Conservation (phyloP, 2,888 invertebrate genomes). For the Pachliopta kotzebuea region DNA sequence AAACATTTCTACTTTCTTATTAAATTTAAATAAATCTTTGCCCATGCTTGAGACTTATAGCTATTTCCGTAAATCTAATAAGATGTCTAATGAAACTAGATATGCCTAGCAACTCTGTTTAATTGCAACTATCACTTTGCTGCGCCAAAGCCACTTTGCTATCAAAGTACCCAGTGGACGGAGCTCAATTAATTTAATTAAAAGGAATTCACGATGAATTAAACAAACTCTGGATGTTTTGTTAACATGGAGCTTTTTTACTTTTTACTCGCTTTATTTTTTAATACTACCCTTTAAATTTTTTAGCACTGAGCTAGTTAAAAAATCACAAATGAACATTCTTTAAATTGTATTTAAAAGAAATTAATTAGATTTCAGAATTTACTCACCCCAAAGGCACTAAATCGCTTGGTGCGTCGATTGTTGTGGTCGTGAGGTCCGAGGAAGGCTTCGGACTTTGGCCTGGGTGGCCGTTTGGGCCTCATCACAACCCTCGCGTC, state of each 20-base stretch:
- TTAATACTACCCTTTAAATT: not conserved
- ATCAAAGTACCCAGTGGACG: conserved; percentile 2
- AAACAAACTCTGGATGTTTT: conserved; percentile 1
- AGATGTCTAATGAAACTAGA: not conserved
- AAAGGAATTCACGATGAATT: conserved; percentile 4
- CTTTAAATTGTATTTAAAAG: too few species aligned
- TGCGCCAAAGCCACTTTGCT: not conserved
- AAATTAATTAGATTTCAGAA: too few species aligned
- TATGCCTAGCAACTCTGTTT: conserved; percentile 1
- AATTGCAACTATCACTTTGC: conserved; percentile 17
- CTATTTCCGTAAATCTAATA: not conserved
- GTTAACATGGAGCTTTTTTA: not conserved
- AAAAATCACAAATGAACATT: too few species aligned
- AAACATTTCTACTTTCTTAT: too few species aligned
- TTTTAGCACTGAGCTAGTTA: too few species aligned
- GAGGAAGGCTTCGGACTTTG: conserved; percentile 97
- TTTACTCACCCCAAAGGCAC: conserved; percentile 94
- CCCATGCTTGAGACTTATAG: not conserved
- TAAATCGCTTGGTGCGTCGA: conserved; percentile 94
- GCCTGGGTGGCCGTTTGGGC: conserved; percentile 95
- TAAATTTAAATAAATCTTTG: not conserved
- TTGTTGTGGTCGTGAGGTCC: conserved; percentile 87
- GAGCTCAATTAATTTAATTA: conserved; percentile 18
- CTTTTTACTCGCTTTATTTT: not conserved
- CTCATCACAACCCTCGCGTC: conserved; percentile 93